A percentile compares a stretch with the other conserved stretches of the same genome.
Conservation (phyloP, 2,888 invertebrate species). For the Pheosia gnoma region DNA sequence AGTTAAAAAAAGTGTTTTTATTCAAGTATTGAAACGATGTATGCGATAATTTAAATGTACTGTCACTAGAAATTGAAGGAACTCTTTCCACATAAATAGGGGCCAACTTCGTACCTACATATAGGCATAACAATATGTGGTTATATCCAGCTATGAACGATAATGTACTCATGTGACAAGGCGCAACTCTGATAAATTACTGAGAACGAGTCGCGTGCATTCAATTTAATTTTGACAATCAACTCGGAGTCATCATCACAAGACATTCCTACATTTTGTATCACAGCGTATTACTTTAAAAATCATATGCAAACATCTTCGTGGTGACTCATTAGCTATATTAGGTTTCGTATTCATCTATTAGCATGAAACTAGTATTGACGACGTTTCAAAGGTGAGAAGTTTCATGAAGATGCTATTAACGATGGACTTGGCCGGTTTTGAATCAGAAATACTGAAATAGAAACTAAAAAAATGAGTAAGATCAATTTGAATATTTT, state of each 20-base stretch:
- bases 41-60: slow-evolving; percentile 3
- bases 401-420: neutral
- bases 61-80: slow-evolving; percentile 12
- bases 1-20: too few species aligned
- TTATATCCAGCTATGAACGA: neutral
- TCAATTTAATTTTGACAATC: slow-evolving; percentile 69
- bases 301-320: neutral
- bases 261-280: slow-evolving; percentile 9
- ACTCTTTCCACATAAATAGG: too few species aligned
- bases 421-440: neutral
- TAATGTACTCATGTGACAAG: slow-evolving; percentile 24
- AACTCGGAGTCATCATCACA: slow-evolving; percentile 41
- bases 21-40: too few species aligned
- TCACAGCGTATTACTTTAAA: neutral
- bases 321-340: neutral
- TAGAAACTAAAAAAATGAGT: neutral
- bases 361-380: neutral
- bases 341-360: neutral
- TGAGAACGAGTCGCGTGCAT: slow-evolving; percentile 58
- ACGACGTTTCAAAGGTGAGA: neutral
- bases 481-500: neutral
- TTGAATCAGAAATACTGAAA: neutral
- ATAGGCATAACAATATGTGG: slow-evolving; percentile 8
- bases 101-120: neutral
- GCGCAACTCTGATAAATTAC: slow-evolving; percentile 49